phyloP scores from a whole-genome alignment of 2,888 invertebrate species.

The Bombylius discolor region DNA sequence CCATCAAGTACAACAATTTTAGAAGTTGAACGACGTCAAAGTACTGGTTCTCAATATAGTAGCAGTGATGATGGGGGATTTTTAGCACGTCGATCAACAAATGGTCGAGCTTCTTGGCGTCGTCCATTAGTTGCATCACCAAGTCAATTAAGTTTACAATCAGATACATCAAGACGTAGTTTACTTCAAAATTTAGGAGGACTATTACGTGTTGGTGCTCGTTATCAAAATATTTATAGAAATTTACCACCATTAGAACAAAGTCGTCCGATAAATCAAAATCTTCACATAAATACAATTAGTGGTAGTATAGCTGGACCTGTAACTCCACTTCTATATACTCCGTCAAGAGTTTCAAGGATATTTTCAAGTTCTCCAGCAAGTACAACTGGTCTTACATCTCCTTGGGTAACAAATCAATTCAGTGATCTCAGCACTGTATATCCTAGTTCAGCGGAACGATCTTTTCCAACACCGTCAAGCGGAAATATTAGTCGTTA shows the following conservation, averaged over 20 bases:
- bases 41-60: constrained; percentile 43
- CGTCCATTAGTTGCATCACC: constrained; percentile 50
- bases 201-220: constrained; percentile 25
- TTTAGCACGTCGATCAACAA: constrained; percentile 46
- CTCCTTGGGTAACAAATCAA: constrained; percentile 53
- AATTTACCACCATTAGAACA: constrained; percentile 17
- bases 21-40: constrained; percentile 36
- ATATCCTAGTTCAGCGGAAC: constrained; percentile 64
- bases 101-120: constrained; percentile 49
- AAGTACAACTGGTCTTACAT: constrained; percentile 42
- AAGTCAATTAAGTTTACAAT: constrained; percentile 53
- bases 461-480: constrained; percentile 64
- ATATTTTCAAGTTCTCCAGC: constrained; percentile 56
- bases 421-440: constrained; percentile 82
- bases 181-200: constrained; percentile 37
- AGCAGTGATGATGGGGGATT: constrained; percentile 79
- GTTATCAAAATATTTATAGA: constrained; percentile 30
- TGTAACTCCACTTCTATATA: constrained; percentile 28
- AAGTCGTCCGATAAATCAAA: constrained; percentile 31
- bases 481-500: constrained; percentile 39
- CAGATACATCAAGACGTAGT: constrained; percentile 49
- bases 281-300: constrained; percentile 32
- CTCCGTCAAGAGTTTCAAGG: constrained; percentile 38
- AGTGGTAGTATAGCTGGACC: constrained; percentile 19
- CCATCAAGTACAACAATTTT: constrained; percentile 26